phyloP scores from a whole-genome alignment of 2,113 vertebrate genomes.

The Cisticola juncidis region DNA sequence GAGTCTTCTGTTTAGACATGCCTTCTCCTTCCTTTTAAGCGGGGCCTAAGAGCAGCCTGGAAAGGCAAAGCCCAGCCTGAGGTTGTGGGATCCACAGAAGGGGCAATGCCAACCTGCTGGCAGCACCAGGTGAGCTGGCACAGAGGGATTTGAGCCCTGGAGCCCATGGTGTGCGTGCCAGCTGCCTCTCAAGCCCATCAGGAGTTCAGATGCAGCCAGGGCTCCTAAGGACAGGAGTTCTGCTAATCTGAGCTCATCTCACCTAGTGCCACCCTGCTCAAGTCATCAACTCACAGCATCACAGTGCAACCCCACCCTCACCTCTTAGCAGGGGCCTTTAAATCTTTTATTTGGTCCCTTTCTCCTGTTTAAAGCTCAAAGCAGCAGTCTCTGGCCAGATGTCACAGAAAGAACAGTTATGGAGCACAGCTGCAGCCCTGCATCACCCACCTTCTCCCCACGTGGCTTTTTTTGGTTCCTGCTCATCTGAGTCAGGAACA shows the following conservation, averaged over 20 bases:
- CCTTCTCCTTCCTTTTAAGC: neutral
- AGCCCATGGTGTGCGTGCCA: neutral
- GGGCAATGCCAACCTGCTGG: fast-evolving
- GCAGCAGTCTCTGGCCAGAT: neutral
- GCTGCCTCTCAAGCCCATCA: neutral
- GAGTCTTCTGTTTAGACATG: neutral
- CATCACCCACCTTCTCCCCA: neutral
- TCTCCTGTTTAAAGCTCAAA: neutral
- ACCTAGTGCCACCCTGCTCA: neutral
- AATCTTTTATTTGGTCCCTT: neutral
- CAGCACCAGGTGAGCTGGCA: neutral
- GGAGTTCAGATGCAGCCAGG: neutral
- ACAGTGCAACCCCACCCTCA: fast-evolving
- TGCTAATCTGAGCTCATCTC: conserved; percentile 3
- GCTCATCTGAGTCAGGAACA: neutral
- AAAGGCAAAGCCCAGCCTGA: neutral
- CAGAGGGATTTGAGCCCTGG: neutral
- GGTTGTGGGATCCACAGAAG: neutral
- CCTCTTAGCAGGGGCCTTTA: neutral
- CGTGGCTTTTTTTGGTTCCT: neutral
- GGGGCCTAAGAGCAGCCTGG: neutral
- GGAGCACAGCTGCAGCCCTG: fast-evolving
- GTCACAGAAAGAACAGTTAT: neutral
- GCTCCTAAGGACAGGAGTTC: conserved; percentile 15
- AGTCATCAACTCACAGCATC: fast-evolving